Percentiles rank a stretch among this genome's conserved stretches.
Evolutionary conservation across 2,888 invertebrate genomes (phyloP).

Genomic region (Diaprepes abbreviatus): DNA sequence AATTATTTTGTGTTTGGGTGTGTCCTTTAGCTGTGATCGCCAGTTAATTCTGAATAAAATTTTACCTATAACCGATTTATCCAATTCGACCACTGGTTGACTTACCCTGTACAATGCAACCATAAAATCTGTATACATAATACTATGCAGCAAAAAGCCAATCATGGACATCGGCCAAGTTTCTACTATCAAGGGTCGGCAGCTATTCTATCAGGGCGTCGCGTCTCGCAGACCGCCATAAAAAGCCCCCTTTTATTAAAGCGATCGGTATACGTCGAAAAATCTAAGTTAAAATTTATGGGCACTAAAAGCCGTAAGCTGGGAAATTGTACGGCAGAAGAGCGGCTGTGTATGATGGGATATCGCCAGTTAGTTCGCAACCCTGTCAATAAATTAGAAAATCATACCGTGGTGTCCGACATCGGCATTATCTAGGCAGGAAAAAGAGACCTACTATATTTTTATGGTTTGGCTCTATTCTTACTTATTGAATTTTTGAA

Average conservation of each 20-base stretch:
- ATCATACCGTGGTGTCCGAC: slow-evolving; percentile 48
- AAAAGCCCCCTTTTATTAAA: slow-evolving; percentile 35
- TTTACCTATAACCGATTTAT: no score
- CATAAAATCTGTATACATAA: no score
- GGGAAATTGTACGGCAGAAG: slow-evolving; percentile 53
- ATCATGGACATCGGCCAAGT: slow-evolving; percentile 13
- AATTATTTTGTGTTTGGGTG: no score
- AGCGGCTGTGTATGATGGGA: slow-evolving; percentile 52
- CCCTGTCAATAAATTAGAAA: slow-evolving; percentile 53
- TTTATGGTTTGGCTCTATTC: no score
- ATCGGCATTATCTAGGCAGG: slow-evolving; percentile 21
- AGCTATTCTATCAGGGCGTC: slow-evolving; percentile 13
- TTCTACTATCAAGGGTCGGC: slow-evolving; percentile 11
- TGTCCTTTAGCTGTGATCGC: no score
- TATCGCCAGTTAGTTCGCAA: slow-evolving; percentile 47
- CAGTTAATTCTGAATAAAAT: no score
- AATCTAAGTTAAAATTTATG: slow-evolving; percentile 49
- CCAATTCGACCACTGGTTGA: no score
- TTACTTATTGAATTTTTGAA: no score
- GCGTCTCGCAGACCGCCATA: slow-evolving; percentile 15
- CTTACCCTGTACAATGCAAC: no score
- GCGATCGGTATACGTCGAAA: slow-evolving; percentile 35
- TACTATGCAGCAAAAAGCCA: neutral
- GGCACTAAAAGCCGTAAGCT: slow-evolving; percentile 44
- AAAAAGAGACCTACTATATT: slow-evolving; percentile 24